A percentile compares a stretch with the other conserved stretches of the same genome.
Evolutionary conservation across 2,797 vertebrate genomes (phyloP).

Genomic region (Vultur gryphus): DNA sequence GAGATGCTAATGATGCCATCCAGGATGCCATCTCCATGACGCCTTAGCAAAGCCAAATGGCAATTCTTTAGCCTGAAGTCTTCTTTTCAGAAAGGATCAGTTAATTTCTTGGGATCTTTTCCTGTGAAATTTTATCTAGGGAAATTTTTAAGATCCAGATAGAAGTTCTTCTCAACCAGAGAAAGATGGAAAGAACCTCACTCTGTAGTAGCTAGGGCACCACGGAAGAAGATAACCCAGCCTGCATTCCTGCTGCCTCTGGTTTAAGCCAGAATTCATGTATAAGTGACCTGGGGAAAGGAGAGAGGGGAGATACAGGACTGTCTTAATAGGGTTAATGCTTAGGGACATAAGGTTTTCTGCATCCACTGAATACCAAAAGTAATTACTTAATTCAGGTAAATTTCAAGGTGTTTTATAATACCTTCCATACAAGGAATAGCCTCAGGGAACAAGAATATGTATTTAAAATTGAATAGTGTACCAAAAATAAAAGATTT

Average conservation of each 20-base stretch:
- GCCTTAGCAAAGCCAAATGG: background rate
- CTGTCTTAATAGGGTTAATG: background rate
- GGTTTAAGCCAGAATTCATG: background rate
- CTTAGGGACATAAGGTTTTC: background rate
- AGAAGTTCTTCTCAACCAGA: background rate
- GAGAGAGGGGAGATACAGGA: background rate
- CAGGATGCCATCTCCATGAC: background rate
- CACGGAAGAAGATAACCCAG: background rate
- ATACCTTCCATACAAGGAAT: background rate
- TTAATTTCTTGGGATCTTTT: background rate
- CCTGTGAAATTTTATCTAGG: background rate
- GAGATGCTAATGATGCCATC: background rate
- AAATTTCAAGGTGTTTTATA: background rate
- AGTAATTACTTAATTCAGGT: background rate
- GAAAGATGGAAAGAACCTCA: background rate
- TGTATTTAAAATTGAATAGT: background rate
- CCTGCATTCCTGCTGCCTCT: background rate
- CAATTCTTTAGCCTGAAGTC: background rate
- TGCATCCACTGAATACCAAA: background rate
- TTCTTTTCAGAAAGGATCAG: background rate
- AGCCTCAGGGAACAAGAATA: background rate
- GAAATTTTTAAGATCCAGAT: background rate
- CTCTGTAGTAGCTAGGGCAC: background rate
- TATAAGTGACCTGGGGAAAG: background rate
- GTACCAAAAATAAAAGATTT: background rate